phyloP scores from a whole-genome alignment of 1,140 invertebrate genomes.

The Drosophila bocqueti region DNA sequence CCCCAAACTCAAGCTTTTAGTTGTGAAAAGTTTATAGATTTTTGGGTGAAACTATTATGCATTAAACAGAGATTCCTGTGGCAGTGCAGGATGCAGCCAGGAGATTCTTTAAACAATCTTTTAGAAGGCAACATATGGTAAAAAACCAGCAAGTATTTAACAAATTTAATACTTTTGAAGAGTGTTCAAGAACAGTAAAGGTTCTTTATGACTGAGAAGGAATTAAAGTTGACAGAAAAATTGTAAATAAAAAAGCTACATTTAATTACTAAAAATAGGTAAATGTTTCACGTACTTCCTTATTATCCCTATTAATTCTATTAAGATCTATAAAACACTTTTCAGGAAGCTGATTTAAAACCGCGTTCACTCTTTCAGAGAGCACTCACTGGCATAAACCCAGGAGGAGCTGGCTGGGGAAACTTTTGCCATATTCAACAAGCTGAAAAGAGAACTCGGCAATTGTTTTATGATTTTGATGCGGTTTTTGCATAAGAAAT shows the following conservation, averaged over 20 bases:
- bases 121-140: slow-evolving; percentile 2
- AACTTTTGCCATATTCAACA: slow-evolving; percentile 24
- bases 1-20: background rate
- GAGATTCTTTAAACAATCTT: slow-evolving; percentile 3
- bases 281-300: background rate
- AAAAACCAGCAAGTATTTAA: background rate
- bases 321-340: background rate
- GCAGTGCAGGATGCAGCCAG: background rate
- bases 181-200: background rate
- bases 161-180: background rate
- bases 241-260: too few species aligned
- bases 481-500: slow-evolving; percentile 65
- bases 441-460: slow-evolving; percentile 19
- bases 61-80: slow-evolving; percentile 6
- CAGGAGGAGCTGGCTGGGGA: background rate
- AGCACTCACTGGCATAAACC: background rate
- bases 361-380: background rate
- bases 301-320: background rate
- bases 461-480: slow-evolving; percentile 48
- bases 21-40: slow-evolving; percentile 7
- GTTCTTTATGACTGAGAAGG: too few species aligned
- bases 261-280: background rate
- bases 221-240: too few species aligned
- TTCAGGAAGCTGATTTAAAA: background rate
- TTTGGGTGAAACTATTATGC: slow-evolving; percentile 13